phyloP scores from a whole-genome alignment of 2,113 vertebrate species.

The Salminus brasiliensis region DNA sequence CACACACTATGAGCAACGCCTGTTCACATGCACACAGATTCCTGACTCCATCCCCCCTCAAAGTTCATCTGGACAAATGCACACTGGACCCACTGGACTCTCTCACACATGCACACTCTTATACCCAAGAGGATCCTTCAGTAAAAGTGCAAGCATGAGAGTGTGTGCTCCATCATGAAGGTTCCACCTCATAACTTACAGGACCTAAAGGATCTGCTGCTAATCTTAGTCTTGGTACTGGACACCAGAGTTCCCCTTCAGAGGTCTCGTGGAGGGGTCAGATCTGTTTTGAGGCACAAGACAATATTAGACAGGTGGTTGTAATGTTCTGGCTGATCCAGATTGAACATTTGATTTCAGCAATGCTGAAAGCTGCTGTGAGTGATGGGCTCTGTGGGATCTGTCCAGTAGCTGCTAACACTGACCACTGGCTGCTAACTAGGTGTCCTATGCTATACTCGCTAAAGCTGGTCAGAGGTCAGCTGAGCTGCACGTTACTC shows the following conservation, averaged over 20 bases:
- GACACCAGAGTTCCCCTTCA: too few relatives aligned
- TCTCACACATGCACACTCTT: constrained; percentile 23
- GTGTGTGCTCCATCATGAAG: neutral
- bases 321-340: too few relatives aligned
- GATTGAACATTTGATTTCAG: too few relatives aligned
- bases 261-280: too few relatives aligned
- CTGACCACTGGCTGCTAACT: neutral
- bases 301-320: too few relatives aligned
- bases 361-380: neutral
- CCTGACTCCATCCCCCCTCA: constrained; percentile 18
- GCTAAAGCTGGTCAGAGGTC: neutral
- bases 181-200: too few relatives aligned
- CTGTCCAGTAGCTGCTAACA: too few relatives aligned
- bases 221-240: too few relatives aligned
- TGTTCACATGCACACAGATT: constrained; percentile 22
- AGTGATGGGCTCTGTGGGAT: too few relatives aligned
- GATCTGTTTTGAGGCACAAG: too few relatives aligned
- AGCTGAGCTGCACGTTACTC: neutral
- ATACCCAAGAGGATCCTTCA: neutral
- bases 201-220: too few relatives aligned
- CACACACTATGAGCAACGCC: neutral
- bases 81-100: neutral
- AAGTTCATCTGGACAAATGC: constrained; percentile 3
- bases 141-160: neutral
- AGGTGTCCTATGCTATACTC: neutral